Evolutionary conservation across 2,888 invertebrate genomes (phyloP).

Genomic region (Erynnis tages): DNA sequence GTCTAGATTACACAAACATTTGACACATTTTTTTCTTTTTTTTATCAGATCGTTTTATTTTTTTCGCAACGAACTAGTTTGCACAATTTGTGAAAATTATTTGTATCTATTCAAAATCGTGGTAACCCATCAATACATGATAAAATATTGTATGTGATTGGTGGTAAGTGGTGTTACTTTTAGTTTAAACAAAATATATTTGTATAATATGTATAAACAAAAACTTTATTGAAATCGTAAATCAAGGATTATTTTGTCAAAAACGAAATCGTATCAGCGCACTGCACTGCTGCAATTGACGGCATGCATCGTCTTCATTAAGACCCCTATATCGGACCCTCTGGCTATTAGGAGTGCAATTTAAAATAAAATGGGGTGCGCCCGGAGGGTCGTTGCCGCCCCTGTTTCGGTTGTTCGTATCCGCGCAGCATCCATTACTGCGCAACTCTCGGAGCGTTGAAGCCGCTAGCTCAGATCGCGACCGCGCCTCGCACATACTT

Average conservation of each 20-base stretch:
- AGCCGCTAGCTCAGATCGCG: conserved; percentile 57
- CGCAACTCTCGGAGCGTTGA: conserved; percentile 68
- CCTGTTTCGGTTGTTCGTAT: conserved; percentile 52
- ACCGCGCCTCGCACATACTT: conserved; percentile 66
- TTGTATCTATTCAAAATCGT: too few relatives aligned
- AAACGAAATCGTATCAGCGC: background rate
- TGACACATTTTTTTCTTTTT: too few relatives aligned
- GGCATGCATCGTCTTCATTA: conserved; percentile 13
- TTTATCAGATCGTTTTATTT: too few relatives aligned
- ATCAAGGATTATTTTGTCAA: too few relatives aligned
- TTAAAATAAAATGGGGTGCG: conserved; percentile 57
- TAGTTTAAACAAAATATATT: too few relatives aligned
- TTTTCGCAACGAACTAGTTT: too few relatives aligned
- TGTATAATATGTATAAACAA: background rate
- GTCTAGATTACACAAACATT: conserved; percentile 2
- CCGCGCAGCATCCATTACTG: conserved; percentile 76
- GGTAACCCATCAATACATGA: too few relatives aligned
- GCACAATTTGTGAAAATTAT: too few relatives aligned
- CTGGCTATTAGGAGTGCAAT: conserved; percentile 57
- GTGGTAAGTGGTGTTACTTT: too few relatives aligned
- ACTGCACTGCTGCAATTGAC: conserved; percentile 10
- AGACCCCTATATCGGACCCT: conserved; percentile 46
- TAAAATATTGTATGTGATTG: too few relatives aligned
- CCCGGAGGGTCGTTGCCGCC: conserved; percentile 66
- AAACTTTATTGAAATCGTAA: too few relatives aligned